A percentile compares a stretch with the other conserved stretches of the same genome.
Evolutionary conservation across 92 coral and sea anemone species (phyloP).

Genomic region (Actinernus sp.): DNA sequence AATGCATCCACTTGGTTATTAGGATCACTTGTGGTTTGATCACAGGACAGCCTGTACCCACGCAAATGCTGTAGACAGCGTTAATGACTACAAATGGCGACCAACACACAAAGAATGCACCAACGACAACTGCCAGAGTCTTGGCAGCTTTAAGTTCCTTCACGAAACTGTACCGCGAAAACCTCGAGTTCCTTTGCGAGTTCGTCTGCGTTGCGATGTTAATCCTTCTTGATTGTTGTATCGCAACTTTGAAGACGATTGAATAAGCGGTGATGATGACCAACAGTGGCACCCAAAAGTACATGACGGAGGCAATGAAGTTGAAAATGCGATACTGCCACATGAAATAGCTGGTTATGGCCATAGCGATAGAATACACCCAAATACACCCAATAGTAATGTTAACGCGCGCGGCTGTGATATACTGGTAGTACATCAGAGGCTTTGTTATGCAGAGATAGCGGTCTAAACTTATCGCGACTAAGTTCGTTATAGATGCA

Average conservation of each 20-base stretch:
- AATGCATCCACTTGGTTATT: conserved; percentile 92
- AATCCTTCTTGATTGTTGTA: conserved; percentile 65
- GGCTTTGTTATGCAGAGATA: conserved; percentile 65
- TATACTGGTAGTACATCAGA: conserved; percentile 52
- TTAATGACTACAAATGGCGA: conserved; percentile 83
- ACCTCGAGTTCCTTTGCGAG: conserved; percentile 4
- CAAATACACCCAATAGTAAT: conserved; percentile 56
- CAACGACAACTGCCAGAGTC: conserved; percentile 89
- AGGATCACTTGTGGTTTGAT: conserved; percentile 53
- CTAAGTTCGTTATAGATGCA: conserved; percentile 84
- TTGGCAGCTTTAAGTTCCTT: conserved; percentile 89
- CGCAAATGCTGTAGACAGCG: conserved; percentile 69
- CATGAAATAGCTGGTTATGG: conserved; percentile 62
- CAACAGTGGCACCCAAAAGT: conserved; percentile 81
- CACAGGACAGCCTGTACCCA: conserved; percentile 36
- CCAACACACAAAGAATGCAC: conserved; percentile 92
- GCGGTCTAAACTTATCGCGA: conserved; percentile 88
- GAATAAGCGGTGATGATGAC: conserved; percentile 79
- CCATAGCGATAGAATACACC: conserved; percentile 69
- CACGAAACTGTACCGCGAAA: conserved; percentile 53
- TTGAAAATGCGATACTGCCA: conserved; percentile 56
- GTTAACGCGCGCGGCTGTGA: conserved; percentile 49
- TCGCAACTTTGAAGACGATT: conserved; percentile 72
- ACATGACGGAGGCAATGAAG: conserved; percentile 64
- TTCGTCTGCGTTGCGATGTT: conserved; percentile 32